A percentile compares a stretch with the other conserved stretches of the same genome.
These are phyloP conservation scores for Nymphalis io DNA, from an alignment of 1,140 invertebrate species.

Conservation along the genomic window DNA sequence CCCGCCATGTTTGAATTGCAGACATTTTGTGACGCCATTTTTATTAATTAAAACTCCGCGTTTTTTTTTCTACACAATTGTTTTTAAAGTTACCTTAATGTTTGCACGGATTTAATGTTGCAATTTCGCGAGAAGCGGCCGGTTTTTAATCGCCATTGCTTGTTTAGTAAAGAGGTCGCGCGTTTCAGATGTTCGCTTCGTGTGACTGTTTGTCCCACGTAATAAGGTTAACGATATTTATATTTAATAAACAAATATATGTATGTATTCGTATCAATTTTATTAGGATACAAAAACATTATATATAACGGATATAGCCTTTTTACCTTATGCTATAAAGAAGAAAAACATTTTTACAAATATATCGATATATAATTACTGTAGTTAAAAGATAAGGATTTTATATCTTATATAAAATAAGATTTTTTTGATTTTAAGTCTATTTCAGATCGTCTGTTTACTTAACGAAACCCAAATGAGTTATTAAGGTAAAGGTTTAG, in stretches of 20 bases:
- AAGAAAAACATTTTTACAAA: too few species aligned
- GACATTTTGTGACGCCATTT: conserved; percentile 68
- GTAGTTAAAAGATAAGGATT: too few species aligned
- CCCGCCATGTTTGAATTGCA: conserved; percentile 66
- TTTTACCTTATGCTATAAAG: too few species aligned
- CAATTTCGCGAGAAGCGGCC: conserved; percentile 39
- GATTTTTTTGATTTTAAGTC: too few species aligned
- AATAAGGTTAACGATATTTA: conserved; percentile 31
- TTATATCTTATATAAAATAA: too few species aligned
- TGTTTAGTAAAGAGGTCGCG: conserved; percentile 27
- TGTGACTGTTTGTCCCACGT: conserved; percentile 16
- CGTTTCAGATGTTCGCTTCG: background rate
- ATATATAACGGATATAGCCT: too few species aligned
- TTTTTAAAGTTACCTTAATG: conserved; percentile 64
- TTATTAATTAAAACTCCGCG: conserved; percentile 70
- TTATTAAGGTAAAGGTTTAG: too few species aligned
- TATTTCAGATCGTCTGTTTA: too few species aligned
- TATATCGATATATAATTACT: too few species aligned
- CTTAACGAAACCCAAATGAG: too few species aligned
- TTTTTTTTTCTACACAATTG: conserved; percentile 58
- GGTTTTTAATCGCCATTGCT: conserved; percentile 28
- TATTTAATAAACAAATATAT: background rate
- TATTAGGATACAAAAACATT: too few species aligned
- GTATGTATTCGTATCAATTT: too few species aligned
- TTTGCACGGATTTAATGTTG: conserved; percentile 47